Evolutionary conservation across 2,113 vertebrate species (phyloP).

Genomic region (Pimephales promelas): DNA sequence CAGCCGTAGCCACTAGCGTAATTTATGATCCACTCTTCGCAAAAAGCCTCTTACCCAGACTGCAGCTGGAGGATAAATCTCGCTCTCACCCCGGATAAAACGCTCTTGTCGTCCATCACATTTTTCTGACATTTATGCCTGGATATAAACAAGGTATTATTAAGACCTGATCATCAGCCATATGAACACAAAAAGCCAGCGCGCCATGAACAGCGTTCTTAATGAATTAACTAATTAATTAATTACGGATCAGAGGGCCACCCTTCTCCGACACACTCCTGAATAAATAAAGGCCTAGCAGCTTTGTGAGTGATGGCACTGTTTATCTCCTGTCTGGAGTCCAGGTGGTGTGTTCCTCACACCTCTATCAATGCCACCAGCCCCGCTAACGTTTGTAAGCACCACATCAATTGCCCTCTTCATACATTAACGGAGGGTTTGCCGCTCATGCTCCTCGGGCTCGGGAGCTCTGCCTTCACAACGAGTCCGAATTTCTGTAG

Average conservation of each 20-base stretch:
- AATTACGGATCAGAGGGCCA: slow-evolving; percentile 57
- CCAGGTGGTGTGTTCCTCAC: slow-evolving; percentile 58
- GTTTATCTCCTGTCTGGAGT: slow-evolving; percentile 60
- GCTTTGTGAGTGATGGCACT: slow-evolving; percentile 47
- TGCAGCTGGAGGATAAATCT: slow-evolving; percentile 59
- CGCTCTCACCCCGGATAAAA: slow-evolving; percentile 40
- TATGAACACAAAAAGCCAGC: slow-evolving; percentile 47
- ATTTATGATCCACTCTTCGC: slow-evolving; percentile 57
- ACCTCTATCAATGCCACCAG: slow-evolving; percentile 58
- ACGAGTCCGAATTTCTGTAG: neutral
- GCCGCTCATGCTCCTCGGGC: slow-evolving; percentile 6
- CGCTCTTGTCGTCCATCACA: slow-evolving; percentile 49
- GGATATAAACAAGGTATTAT: slow-evolving; percentile 61
- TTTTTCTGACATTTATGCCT: slow-evolving; percentile 55
- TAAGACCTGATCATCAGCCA: slow-evolving; percentile 57
- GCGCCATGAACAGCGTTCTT: slow-evolving; percentile 33
- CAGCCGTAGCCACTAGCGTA: slow-evolving; percentile 36
- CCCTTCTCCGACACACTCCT: slow-evolving; percentile 36
- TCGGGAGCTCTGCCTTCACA: neutral
- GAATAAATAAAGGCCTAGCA: slow-evolving; percentile 49
- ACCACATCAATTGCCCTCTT: slow-evolving; percentile 36
- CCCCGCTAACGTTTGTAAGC: slow-evolving; percentile 53
- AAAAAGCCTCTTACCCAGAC: slow-evolving; percentile 59
- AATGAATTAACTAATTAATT: slow-evolving; percentile 63
- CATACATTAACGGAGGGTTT: slow-evolving; percentile 35